A percentile compares a stretch with the other conserved stretches of the same genome.
These are phyloP conservation scores for Amblyteles armatorius DNA, from an alignment of 2,888 invertebrate species.

Conservation along the genomic window DNA sequence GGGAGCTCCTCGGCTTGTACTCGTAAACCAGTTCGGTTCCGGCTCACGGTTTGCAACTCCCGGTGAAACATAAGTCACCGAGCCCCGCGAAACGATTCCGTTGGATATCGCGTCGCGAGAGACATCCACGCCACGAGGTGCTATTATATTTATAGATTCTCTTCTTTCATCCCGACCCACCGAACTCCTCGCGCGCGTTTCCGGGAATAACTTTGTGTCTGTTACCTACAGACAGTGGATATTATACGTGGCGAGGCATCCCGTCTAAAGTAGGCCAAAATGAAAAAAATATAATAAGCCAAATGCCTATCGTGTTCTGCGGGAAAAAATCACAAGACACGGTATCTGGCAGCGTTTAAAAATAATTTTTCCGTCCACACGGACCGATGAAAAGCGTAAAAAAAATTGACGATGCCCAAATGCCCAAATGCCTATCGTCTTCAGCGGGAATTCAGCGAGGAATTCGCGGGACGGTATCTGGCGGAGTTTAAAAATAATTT, in stretches of 20 bases:
- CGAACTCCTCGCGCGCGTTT: slow-evolving; percentile 39
- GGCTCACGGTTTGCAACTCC: slow-evolving; percentile 61
- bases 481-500: neutral
- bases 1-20: slow-evolving; percentile 8
- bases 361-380: no score
- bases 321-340: neutral
- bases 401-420: neutral
- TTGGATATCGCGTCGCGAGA: slow-evolving; percentile 50
- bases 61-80: slow-evolving; percentile 53
- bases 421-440: no score
- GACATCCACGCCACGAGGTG: slow-evolving; percentile 32
- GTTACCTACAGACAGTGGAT: slow-evolving; percentile 26
- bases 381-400: neutral
- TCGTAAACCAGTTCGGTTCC: slow-evolving; percentile 64
- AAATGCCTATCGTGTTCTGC: neutral
- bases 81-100: slow-evolving; percentile 29
- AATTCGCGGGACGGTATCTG: neutral
- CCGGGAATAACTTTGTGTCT: slow-evolving; percentile 54
- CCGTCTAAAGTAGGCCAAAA: neutral
- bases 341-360: no score
- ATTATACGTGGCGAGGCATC: neutral
- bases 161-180: slow-evolving; percentile 62
- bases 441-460: no score
- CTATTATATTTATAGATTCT: slow-evolving; percentile 66
- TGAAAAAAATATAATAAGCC: no score